Evolutionary conservation across 2,797 vertebrate genomes (phyloP).

Genomic region (Dendrocincla fuliginosa): DNA sequence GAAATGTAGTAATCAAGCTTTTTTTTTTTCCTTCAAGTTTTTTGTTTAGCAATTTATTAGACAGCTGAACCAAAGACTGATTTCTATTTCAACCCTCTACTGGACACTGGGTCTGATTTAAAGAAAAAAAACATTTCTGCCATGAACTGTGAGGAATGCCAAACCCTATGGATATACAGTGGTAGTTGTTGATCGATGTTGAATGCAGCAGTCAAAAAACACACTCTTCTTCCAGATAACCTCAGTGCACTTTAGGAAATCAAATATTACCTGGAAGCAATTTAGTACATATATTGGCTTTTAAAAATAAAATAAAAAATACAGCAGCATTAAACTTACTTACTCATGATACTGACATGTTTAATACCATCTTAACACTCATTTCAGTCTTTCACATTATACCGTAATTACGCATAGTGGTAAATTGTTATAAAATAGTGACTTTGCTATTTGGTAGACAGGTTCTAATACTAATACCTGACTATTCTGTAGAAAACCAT

Average conservation of each 20-base stretch:
- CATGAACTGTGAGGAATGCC: conserved; percentile 68
- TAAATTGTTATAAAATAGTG: conserved; percentile 78
- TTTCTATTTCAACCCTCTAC: conserved; percentile 57
- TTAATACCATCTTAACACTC: conserved; percentile 75
- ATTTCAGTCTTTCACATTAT: conserved; percentile 81
- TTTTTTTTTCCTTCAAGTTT: conserved; percentile 73
- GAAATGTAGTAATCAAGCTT: conserved; percentile 74
- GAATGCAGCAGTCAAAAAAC: conserved; percentile 72
- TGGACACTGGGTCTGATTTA: conserved; percentile 12
- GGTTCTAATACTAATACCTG: conserved; percentile 72
- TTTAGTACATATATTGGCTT: conserved; percentile 85
- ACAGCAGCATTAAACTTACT: conserved; percentile 84
- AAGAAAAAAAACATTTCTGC: conserved; percentile 16
- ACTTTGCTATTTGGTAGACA: conserved; percentile 74
- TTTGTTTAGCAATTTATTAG: conserved; percentile 70
- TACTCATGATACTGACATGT: conserved; percentile 77
- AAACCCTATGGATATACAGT: conserved; percentile 49
- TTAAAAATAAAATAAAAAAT: conserved; percentile 74
- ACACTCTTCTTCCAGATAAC: conserved; percentile 78
- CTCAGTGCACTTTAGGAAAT: conserved; percentile 85
- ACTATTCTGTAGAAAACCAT: conserved; percentile 68
- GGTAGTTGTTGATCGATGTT: conserved; percentile 65
- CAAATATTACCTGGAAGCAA: conserved; percentile 84
- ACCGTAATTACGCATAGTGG: conserved; percentile 77
- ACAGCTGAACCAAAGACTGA: conserved; percentile 52